Base-by-base conservation (phyloP, 2,888 invertebrate genomes). In the Crossocerus cetratus region DNA sequence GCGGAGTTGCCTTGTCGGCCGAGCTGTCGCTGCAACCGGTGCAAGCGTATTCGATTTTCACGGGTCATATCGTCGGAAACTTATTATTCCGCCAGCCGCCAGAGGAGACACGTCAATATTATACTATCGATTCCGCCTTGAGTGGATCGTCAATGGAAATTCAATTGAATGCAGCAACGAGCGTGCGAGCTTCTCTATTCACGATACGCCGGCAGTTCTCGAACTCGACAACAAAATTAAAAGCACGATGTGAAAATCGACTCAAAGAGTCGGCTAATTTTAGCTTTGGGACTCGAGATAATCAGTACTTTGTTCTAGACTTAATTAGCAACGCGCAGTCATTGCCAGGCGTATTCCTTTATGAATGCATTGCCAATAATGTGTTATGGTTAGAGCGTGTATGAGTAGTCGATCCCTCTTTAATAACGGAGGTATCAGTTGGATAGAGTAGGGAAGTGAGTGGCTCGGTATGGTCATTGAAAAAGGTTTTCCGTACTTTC, bases 21-120 rank as follows among this genome's bases (percentile, higher is more conserved):
- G 82, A 87, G 87, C 88, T 88, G 88, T 87, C 87, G 86, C 88
- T 86, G 83, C 85, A 84, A 85, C 86, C 84, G 86, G 84, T 86
- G 86, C 85, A 83, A 81, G 82, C 85, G 86, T 83, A 86, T 85
- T 85, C 86, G 84, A 86, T 86, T 86, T 87, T 87, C 86, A 86
- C 87, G 86, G 85, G 82, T 87, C 86, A 84, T 83, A 80, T 85
- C 75, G 73, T 81, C 84, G 84, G 82, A 85, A 88, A 86, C 86
- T 86, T 87, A 85, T 87, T 85, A 87, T 84, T 84, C 82, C 65
- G 16, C 8, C 49, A 13, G 13, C 57, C 58, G 58, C 49, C 69
- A 58, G 74, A 71, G 59, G 72, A 68, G 74, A 66, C 69, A 70
- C 66, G 45, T 67, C 61, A 69, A 58, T 65, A 72, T 61, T 58